Conservation (phyloP, 2,113 vertebrate species). For the Cercocebus atys region DNA sequence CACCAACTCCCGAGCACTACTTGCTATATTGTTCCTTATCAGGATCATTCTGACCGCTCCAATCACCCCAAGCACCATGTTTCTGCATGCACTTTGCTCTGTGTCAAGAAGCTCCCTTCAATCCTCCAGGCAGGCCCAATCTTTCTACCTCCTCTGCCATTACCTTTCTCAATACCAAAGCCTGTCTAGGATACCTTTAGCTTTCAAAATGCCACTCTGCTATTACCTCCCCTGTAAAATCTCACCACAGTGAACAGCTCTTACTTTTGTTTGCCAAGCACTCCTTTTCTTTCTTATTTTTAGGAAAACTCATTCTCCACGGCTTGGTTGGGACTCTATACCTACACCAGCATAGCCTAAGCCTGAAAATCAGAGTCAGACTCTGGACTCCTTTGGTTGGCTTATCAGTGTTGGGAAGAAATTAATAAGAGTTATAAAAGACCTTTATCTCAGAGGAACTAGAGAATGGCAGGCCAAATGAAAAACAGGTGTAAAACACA, state of each 20-base stretch:
- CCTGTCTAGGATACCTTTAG: no score
- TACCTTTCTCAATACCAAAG: no score
- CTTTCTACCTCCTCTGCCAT: neutral
- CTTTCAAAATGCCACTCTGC: neutral
- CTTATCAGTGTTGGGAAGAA: neutral
- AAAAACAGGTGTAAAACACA: neutral
- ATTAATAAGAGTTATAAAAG: neutral
- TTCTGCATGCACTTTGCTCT: neutral
- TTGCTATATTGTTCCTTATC: fast-evolving
- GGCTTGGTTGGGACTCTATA: neutral
- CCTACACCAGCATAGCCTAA: neutral
- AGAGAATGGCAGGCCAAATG: neutral
- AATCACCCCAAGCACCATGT: neutral
- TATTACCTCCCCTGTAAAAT: neutral
- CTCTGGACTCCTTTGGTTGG: neutral
- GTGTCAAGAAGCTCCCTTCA: neutral
- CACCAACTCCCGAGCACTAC: neutral
- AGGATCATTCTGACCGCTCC: no score
- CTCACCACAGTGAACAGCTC: neutral
- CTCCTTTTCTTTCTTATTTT: neutral
- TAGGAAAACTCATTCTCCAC: neutral
- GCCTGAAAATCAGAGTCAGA: neutral
- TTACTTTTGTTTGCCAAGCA: neutral
- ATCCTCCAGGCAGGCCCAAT: neutral
- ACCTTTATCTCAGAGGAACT: neutral